These are phyloP conservation scores for Papilio demoleus DNA, from an alignment of 2,888 invertebrate genomes.

Conservation along the genomic window DNA sequence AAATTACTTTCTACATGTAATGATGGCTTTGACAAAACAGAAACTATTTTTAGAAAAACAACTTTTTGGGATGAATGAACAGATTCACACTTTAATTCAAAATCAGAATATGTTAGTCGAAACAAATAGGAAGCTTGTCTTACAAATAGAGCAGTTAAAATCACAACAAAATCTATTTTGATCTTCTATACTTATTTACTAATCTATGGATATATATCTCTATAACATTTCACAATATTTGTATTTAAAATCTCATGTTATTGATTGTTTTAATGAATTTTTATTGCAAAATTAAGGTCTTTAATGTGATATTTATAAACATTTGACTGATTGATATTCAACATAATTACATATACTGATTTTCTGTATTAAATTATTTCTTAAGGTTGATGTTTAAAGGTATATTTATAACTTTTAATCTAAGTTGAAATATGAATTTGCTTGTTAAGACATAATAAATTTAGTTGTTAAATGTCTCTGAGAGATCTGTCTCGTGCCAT, in stretches of 20 bases:
- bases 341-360: background rate
- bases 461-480: slow-evolving; percentile 19
- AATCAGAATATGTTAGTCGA: slow-evolving; percentile 75
- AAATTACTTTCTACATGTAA: slow-evolving; percentile 75
- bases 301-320: slow-evolving; percentile 37
- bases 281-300: slow-evolving; percentile 18
- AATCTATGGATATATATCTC: background rate
- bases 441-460: slow-evolving; percentile 34
- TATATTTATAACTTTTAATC: slow-evolving; percentile 29
- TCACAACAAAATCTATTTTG: slow-evolving; percentile 53
- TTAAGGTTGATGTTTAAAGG: slow-evolving; percentile 20
- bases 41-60: slow-evolving; percentile 77
- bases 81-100: slow-evolving; percentile 65
- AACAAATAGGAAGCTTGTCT: slow-evolving; percentile 76
- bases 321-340: slow-evolving; percentile 33
- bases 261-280: slow-evolving; percentile 21
- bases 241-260: slow-evolving; percentile 20
- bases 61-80: slow-evolving; percentile 61
- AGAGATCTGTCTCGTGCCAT: slow-evolving; percentile 38
- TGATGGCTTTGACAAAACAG: slow-evolving; percentile 79
- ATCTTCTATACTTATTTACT: no score
- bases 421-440: slow-evolving; percentile 35
- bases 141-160: slow-evolving; percentile 77
- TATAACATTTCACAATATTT: slow-evolving; percentile 6
- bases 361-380: slow-evolving; percentile 24